Conservation (phyloP, 2,888 invertebrate genomes). For the Thysanoteuthis rhombus region DNA sequence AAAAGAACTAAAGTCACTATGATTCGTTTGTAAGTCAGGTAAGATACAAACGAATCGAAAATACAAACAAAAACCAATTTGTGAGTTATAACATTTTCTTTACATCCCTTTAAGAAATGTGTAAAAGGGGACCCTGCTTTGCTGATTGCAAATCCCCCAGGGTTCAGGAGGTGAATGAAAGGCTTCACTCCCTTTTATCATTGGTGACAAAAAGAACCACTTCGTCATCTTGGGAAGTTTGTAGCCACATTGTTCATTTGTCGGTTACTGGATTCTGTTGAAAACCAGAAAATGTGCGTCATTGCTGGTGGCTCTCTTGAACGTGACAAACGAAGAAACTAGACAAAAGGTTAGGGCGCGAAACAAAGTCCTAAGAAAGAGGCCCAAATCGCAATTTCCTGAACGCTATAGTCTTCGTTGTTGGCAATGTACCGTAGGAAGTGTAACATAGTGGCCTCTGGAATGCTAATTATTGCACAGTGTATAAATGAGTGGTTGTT, state of each 20-base stretch:
- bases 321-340: not conserved
- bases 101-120: not conserved
- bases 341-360: not conserved
- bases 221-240: not conserved
- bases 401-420: not conserved
- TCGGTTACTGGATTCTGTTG: not conserved
- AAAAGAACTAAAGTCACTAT: no score
- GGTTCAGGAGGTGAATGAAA: not conserved
- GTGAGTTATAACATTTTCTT: not conserved
- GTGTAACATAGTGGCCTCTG: not conserved
- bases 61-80: not conserved
- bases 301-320: not conserved
- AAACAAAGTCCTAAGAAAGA: not conserved
- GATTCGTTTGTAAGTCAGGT: not conserved
- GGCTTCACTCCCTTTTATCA: not conserved
- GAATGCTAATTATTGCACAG: not conserved
- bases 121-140: not conserved
- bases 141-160: not conserved
- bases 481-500: not conserved
- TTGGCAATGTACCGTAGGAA: not conserved
- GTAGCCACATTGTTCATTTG: not conserved
- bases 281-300: not conserved
- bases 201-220: not conserved
- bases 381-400: not conserved
- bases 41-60: not conserved